Evolutionary conservation across 2,888 invertebrate species (phyloP), one percentile per base, ranked within the genome.

Genomic region (Chymomyza caudatula): DNA sequence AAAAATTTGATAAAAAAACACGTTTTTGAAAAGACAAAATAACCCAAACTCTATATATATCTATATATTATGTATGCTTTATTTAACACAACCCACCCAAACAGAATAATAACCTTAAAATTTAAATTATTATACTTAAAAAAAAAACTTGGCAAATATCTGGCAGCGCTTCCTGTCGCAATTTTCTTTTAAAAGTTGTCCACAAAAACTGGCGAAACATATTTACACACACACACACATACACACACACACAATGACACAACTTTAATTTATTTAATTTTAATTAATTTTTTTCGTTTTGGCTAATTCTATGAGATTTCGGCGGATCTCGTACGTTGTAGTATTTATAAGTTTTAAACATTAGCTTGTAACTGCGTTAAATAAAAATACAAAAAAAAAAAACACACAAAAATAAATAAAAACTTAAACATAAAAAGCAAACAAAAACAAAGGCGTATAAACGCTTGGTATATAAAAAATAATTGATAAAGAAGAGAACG

Each of bases 281-380:
- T 81, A 80, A 79, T 70, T 37, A 62, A 42, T 55, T 55, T 58
- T 37, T 47, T 44, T 56, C 20, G n/a, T 54, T 22, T 54, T 56
- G 42, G 42, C 56, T 58, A 58, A 58, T 58, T 58, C 58, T 58
- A 58, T 82, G 81, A 82, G 81, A 82, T 82, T 82, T 83, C 74
- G 77, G 74, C 70, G 78, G 81, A 82, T 82, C 81, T 82, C 81
- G 66, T 81, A 83, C 80, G 83, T 82, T 82, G 81, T 83, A 80
- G 81, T 82, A 82, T 83, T 76, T 82, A 77, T 83, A 82, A 82
- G 81, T 82, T 83, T 83, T 82, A 82, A 76, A 77, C 65, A 67
- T 69, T 79, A 80, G 76, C 67, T 47, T 79, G 67, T 82, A 80
- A 71, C 56, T 69, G 67, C 74, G 74, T 78, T 80, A 66, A 64